phyloP scores from a whole-genome alignment of 2,888 invertebrate genomes.

The Rhabditoides inermis region DNA sequence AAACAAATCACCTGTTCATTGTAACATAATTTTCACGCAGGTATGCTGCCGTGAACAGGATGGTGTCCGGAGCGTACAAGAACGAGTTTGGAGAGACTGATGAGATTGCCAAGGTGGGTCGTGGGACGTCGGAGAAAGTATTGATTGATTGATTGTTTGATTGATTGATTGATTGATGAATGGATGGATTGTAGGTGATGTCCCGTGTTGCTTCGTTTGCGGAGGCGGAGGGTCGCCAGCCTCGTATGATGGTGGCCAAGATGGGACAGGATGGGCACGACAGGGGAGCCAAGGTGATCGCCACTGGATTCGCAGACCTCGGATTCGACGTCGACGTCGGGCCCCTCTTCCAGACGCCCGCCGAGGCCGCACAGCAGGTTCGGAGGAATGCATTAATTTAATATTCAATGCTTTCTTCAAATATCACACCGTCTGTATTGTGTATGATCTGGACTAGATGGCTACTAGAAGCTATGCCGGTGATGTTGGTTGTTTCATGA shows the following conservation, averaged over 20 bases:
- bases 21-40: slow-evolving; percentile 36
- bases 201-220: slow-evolving; percentile 55
- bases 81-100: slow-evolving; percentile 56
- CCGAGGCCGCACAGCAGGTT: slow-evolving; percentile 60
- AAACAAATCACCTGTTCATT: slow-evolving; percentile 55
- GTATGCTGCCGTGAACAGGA: slow-evolving; percentile 58
- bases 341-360: slow-evolving; percentile 62
- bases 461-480: no score
- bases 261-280: slow-evolving; percentile 64
- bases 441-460: no score
- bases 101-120: slow-evolving; percentile 54
- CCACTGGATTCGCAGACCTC: slow-evolving; percentile 62
- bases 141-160: no score
- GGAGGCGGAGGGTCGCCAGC: slow-evolving; percentile 59
- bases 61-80: slow-evolving; percentile 62
- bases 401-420: no score
- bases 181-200: slow-evolving; percentile 48
- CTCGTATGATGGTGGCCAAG: slow-evolving; percentile 62
- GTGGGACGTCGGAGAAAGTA: no score
- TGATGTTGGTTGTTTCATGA: no score
- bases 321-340: slow-evolving; percentile 63
- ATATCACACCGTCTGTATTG: no score
- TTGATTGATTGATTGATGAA: no score
- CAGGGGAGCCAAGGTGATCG: slow-evolving; percentile 62
- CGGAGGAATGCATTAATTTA: no score